phyloP scores from a whole-genome alignment of 2,797 vertebrate species.

The Rhynchotus rufescens region DNA sequence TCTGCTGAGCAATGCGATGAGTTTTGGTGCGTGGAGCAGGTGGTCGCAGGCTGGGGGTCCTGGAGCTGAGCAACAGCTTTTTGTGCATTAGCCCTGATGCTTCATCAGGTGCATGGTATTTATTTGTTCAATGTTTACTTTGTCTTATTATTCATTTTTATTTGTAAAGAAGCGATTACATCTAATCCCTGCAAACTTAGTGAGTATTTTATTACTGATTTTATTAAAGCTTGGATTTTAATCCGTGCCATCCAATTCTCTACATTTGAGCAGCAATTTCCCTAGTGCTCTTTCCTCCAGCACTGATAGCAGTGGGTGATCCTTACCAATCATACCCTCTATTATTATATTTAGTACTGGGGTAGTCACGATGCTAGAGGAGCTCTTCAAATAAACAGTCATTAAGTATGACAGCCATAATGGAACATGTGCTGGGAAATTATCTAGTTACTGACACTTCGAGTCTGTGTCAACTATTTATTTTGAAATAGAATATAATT shows the following conservation, averaged over 20 bases:
- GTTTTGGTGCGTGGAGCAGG: not conserved
- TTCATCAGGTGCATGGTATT: not conserved
- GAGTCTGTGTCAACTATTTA: conserved; percentile 40
- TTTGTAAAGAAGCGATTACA: conserved; percentile 10
- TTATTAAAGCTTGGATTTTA: conserved; percentile 16
- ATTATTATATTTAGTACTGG: not conserved
- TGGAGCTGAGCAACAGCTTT: not conserved
- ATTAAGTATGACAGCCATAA: conserved; percentile 36
- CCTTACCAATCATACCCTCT: not conserved
- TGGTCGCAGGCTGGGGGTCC: not conserved
- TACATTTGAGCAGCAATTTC: not conserved
- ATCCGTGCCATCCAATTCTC: conserved; percentile 20
- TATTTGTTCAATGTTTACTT: conserved; percentile 35
- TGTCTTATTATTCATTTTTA: conserved; percentile 19
- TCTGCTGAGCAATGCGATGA: not conserved
- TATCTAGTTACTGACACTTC: conserved; percentile 44
- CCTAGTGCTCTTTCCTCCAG: not conserved
- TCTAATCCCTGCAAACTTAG: conserved; percentile 17
- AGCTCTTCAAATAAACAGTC: conserved; percentile 25
- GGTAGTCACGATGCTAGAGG: not conserved
- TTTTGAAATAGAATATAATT: conserved; percentile 61
- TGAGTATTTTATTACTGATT: conserved; percentile 32
- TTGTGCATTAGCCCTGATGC: not conserved
- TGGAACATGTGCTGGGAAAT: not conserved
- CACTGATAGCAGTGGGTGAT: not conserved